These are phyloP conservation scores for Callopanchax toddi DNA, from an alignment of 2,113 vertebrate species.

Conservation along the genomic window DNA sequence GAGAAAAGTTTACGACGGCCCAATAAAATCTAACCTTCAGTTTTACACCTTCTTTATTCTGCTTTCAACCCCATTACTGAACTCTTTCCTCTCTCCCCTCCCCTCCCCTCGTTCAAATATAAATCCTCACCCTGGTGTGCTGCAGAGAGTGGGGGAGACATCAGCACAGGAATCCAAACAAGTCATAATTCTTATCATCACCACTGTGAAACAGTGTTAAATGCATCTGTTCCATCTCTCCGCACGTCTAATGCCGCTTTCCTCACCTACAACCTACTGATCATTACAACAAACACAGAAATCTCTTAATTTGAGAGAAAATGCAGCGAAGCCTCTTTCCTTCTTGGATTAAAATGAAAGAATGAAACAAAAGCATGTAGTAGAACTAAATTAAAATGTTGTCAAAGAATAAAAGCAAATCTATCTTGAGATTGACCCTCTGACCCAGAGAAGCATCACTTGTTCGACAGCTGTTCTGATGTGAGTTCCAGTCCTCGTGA, in stretches of 20 bases:
- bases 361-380: too few relatives aligned
- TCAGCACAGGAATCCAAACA: slow-evolving; percentile 52
- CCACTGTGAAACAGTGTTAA: slow-evolving; percentile 38
- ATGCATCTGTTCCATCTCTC: slow-evolving; percentile 5
- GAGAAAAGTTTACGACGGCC: slow-evolving; percentile 45
- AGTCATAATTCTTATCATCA: slow-evolving; percentile 62
- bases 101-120: slow-evolving; percentile 34
- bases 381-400: slow-evolving; percentile 10
- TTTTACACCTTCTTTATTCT: slow-evolving; percentile 22
- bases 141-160: slow-evolving; percentile 1
- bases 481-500: not conserved
- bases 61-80: slow-evolving; percentile 30
- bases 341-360: not conserved
- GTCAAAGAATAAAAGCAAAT: slow-evolving; percentile 5
- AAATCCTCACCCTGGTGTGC: slow-evolving; percentile 45
- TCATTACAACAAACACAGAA: not conserved
- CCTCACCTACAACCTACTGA: slow-evolving; percentile 7
- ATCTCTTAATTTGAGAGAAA: too few relatives aligned
- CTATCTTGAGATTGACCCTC: not conserved
- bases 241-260: slow-evolving; percentile 18
- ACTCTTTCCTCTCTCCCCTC: slow-evolving; percentile 23
- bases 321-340: too few relatives aligned
- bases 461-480: slow-evolving; percentile 9
- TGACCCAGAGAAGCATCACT: not conserved
- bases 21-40: slow-evolving; percentile 46